Conservation (phyloP, 2,888 invertebrate species). For the Schizaphis graminum region DNA sequence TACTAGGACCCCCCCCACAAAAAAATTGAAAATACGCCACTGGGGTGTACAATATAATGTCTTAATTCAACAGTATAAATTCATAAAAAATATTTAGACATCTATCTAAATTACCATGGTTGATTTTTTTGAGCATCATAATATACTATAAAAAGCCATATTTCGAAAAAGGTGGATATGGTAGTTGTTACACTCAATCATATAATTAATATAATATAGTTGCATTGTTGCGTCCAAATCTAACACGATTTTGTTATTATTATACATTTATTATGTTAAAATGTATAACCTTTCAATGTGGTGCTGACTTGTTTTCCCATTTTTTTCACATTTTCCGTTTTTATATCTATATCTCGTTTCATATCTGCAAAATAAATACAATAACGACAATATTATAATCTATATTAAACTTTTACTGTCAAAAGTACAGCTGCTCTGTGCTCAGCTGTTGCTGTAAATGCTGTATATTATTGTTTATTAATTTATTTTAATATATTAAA, state of each 20-base stretch:
- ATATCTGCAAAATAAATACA: constrained; percentile 72
- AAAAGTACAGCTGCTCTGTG: neutral
- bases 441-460: neutral
- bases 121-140: neutral
- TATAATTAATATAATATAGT: neutral
- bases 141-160: neutral
- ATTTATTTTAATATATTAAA: neutral
- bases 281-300: constrained; percentile 68
- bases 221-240: neutral
- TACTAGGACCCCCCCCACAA: too few species aligned
- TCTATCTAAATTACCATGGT: neutral
- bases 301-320: constrained; percentile 69
- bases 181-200: neutral
- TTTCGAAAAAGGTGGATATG: neutral
- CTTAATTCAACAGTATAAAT: neutral
- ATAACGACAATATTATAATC: neutral
- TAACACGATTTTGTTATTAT: neutral
- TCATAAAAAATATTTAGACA: neutral
- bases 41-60: neutral
- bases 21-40: too few species aligned
- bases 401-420: neutral
- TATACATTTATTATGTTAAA: neutral
- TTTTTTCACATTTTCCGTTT: constrained; percentile 72
- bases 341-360: constrained; percentile 76
- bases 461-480: neutral